Evolutionary conservation across 1,140 invertebrate genomes (phyloP).

Genomic region (Hyles euphorbiae): DNA sequence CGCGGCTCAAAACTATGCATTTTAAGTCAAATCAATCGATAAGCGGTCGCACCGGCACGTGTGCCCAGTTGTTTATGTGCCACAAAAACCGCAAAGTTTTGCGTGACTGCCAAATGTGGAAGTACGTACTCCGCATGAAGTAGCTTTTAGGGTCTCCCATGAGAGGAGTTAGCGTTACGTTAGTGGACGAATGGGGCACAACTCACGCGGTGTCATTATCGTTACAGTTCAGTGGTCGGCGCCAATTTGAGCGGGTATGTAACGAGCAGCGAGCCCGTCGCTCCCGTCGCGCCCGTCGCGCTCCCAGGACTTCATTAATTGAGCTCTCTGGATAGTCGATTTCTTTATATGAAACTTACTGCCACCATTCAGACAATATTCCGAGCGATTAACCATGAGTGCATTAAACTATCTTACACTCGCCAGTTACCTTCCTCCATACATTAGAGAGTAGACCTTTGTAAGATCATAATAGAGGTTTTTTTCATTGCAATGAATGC

Average conservation of each 20-base stretch:
- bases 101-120: slow-evolving; percentile 60
- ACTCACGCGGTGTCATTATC: slow-evolving; percentile 52
- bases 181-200: slow-evolving; percentile 43
- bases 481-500: too few relatives aligned
- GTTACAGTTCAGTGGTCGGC: slow-evolving; percentile 51
- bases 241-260: slow-evolving; percentile 51
- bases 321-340: slow-evolving; percentile 32
- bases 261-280: slow-evolving; percentile 46
- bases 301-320: slow-evolving; percentile 53
- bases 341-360: slow-evolving; percentile 28
- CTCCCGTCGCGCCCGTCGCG: slow-evolving; percentile 38
- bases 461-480: too few relatives aligned
- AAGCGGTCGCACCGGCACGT: slow-evolving; percentile 51
- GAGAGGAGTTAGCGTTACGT: slow-evolving; percentile 53
- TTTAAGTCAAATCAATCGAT: slow-evolving; percentile 68
- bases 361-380: slow-evolving; percentile 6
- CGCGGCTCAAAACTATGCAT: slow-evolving; percentile 59
- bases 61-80: slow-evolving; percentile 65
- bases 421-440: too few relatives aligned
- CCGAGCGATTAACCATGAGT: slow-evolving; percentile 1
- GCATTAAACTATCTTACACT: background rate
- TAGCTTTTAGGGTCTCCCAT: slow-evolving; percentile 57
- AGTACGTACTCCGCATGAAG: slow-evolving; percentile 45
- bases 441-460: too few relatives aligned
- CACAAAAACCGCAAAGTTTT: slow-evolving; percentile 65